Evolutionary conservation across 37 sponge, comb jelly and placozoan genomes (phyloP).

Genomic region (Corticium candelabrum): DNA sequence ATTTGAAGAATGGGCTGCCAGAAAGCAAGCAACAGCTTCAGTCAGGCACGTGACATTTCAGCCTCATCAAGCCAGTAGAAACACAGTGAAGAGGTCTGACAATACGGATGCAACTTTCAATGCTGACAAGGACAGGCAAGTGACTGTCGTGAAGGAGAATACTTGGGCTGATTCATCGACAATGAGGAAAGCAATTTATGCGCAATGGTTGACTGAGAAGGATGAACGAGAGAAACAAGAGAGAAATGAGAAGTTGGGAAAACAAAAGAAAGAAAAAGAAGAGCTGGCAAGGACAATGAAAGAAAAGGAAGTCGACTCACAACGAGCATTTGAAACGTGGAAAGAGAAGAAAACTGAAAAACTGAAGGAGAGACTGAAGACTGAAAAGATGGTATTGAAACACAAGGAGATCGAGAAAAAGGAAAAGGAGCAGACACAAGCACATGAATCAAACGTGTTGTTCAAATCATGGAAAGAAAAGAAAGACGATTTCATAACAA

Average conservation of each 20-base stretch:
- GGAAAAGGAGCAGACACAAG: constrained; percentile 7
- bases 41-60: background rate
- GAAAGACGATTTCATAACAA: constrained; percentile 19
- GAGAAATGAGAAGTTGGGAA: background rate
- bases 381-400: background rate
- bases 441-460: background rate
- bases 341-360: constrained; percentile 1
- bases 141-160: background rate
- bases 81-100: background rate
- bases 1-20: background rate
- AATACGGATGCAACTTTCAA: background rate
- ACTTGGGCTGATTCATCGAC: constrained; percentile 12
- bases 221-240: background rate
- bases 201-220: constrained; percentile 33
- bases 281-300: background rate
- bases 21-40: background rate
- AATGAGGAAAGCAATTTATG: constrained; percentile 23
- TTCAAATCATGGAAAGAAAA: constrained; percentile 9
- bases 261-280: constrained; percentile 10
- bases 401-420: constrained; percentile 6
- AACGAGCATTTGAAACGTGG: background rate
- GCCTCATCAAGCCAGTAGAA: background rate
- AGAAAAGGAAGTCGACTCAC: background rate
- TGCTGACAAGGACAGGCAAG: background rate
- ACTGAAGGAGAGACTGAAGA: constrained; percentile 13